phyloP scores from a whole-genome alignment of 2,113 vertebrate genomes.

The Himantopus leucocephalus region DNA sequence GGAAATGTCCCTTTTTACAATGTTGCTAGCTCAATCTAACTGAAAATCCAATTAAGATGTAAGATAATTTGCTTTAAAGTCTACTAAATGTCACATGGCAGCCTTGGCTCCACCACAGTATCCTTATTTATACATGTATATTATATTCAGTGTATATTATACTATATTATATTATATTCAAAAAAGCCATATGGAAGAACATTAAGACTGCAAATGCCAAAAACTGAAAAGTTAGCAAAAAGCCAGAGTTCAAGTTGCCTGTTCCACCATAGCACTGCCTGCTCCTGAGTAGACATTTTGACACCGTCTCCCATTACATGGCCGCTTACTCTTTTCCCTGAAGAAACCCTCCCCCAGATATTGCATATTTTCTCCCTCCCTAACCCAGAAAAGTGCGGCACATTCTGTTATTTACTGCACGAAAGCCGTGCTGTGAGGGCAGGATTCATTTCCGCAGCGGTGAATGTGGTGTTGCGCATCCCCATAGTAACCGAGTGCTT shows the following conservation, averaged over 20 bases:
- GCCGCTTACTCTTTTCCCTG: not conserved
- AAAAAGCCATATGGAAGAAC: not conserved
- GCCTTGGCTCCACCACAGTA: not conserved
- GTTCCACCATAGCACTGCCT: not conserved
- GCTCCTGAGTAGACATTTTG: not conserved
- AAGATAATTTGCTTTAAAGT: not conserved
- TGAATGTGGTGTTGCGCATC: not conserved
- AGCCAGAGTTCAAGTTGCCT: not conserved
- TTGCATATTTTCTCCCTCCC: not conserved
- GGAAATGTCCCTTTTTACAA: constrained; percentile 8
- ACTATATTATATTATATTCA: not conserved
- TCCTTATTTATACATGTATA: not conserved
- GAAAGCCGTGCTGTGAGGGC: not conserved
- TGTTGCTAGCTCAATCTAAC: not conserved
- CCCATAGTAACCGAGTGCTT: not conserved
- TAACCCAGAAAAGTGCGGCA: not conserved
- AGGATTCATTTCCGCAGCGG: not conserved
- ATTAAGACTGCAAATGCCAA: not conserved
- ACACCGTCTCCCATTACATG: not conserved
- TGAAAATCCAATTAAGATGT: constrained; percentile 4
- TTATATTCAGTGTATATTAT: not conserved
- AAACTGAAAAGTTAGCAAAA: not conserved
- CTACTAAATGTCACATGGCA: not conserved
- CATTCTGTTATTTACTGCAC: not conserved
- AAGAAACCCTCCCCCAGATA: not conserved